Evolutionary conservation across 1,140 invertebrate genomes (phyloP).

Genomic region (Muscidifurax raptorellus): DNA sequence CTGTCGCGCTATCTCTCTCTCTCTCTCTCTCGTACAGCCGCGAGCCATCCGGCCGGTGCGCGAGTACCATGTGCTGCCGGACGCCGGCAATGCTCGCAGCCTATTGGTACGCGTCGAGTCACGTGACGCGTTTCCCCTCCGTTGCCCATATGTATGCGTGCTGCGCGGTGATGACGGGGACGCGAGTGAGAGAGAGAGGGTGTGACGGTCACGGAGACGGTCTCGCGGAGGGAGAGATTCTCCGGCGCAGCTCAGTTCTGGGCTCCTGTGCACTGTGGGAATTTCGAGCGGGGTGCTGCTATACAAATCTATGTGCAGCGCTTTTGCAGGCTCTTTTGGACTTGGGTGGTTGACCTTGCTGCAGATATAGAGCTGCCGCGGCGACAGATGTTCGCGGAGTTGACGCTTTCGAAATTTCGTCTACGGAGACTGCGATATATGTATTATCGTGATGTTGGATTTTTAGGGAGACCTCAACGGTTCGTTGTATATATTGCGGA

Average conservation of each 20-base stretch:
- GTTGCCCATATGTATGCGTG: not conserved
- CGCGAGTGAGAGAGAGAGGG: not conserved
- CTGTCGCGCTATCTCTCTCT: not conserved
- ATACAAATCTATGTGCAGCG: not conserved
- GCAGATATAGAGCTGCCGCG: not conserved
- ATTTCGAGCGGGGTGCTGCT: slow-evolving; percentile 8
- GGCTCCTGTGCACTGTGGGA: slow-evolving; percentile 30
- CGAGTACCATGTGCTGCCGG: slow-evolving; percentile 66
- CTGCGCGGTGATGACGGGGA: not conserved
- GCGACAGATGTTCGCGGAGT: not conserved
- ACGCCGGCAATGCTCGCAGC: slow-evolving; percentile 63
- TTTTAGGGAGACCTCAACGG: no score
- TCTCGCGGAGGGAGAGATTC: not conserved
- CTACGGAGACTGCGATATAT: no score
- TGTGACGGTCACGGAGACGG: slow-evolving; percentile 15
- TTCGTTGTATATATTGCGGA: no score
- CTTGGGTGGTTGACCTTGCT: not conserved
- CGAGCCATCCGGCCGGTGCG: slow-evolving; percentile 30
- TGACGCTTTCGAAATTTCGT: not conserved
- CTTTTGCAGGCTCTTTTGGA: not conserved
- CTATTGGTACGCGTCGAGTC: slow-evolving; percentile 61
- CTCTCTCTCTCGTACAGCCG: not conserved
- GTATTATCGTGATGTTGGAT: not conserved
- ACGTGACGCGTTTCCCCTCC: slow-evolving; percentile 59
- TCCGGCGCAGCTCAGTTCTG: not conserved